These are phyloP conservation scores for Cricetomys ansorgei DNA, from an alignment of 2,113 vertebrate genomes.

Conservation along the genomic window DNA sequence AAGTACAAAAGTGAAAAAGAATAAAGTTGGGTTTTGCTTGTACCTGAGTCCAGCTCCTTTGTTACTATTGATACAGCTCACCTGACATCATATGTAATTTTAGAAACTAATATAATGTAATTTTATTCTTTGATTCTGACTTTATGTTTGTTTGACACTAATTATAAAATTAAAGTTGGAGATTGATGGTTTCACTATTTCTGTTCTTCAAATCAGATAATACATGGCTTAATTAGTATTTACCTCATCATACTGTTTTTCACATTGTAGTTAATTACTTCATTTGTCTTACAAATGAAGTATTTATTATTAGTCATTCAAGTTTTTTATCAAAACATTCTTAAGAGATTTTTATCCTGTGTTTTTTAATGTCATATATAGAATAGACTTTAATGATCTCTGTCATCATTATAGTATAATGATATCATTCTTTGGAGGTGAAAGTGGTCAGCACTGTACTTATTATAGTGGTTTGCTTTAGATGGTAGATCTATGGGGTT, in stretches of 20 bases:
- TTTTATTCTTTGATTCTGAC: constrained; percentile 23
- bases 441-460: neutral
- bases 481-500: neutral
- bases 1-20: neutral
- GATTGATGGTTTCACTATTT: constrained; percentile 6
- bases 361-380: neutral
- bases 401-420: neutral
- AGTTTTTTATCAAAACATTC: neutral
- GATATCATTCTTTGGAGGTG: neutral
- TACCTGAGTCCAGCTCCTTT: neutral
- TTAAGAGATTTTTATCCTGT: neutral
- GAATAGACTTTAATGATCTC: neutral
- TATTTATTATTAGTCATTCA: constrained; percentile 36
- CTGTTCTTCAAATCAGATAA: constrained; percentile 35
- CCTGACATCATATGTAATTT: neutral
- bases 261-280: neutral
- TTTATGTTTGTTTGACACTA: constrained; percentile 1
- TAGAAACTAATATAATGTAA: constrained; percentile 46
- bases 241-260: neutral
- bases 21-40: neutral
- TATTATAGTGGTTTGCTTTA: neutral
- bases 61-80: neutral
- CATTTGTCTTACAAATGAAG: constrained; percentile 5
- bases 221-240: neutral
- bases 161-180: neutral